phyloP scores from a whole-genome alignment of 2,888 invertebrate genomes.

The Thysanoteuthis rhombus region DNA sequence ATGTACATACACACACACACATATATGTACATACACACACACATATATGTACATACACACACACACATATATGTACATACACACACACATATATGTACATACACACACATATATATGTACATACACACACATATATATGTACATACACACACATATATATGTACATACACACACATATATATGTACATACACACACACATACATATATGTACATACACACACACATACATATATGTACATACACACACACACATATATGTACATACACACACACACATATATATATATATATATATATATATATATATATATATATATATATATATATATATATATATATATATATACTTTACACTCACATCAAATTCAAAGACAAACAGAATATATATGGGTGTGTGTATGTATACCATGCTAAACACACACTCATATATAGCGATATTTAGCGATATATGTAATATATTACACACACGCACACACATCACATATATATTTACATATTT shows the following conservation, averaged over 20 bases:
- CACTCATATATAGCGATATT: too few relatives aligned
- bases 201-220: neutral
- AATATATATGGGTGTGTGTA: neutral
- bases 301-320: neutral
- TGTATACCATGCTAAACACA: too few relatives aligned
- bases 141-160: conserved; percentile 17
- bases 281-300: neutral
- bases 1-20: neutral
- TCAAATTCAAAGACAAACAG: too few relatives aligned
- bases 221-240: neutral
- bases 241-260: neutral
- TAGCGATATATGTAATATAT: too few relatives aligned
- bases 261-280: neutral
- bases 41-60: neutral
- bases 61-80: neutral
- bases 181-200: neutral
- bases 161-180: neutral
- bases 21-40: neutral
- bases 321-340: neutral
- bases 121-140: neutral
- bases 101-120: neutral
- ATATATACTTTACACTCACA: too few relatives aligned
- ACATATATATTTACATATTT: conserved; percentile 18
- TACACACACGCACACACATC: neutral
- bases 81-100: neutral